These are phyloP conservation scores for Neuroscelio doddi DNA, from an alignment of 2,888 invertebrate genomes.

Conservation along the genomic window DNA sequence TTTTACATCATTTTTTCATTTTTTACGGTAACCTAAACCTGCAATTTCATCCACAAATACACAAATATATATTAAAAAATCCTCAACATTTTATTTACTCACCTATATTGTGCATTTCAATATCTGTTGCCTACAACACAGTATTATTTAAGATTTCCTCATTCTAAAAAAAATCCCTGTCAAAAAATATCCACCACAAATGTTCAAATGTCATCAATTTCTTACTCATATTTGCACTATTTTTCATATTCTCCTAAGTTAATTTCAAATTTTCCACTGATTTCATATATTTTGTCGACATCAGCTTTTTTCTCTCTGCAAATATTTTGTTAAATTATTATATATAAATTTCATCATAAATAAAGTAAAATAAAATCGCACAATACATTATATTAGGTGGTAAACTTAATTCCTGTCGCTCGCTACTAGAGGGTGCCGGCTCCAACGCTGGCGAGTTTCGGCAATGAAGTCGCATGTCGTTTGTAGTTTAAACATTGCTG, in stretches of 20 bases:
- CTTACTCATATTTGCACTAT: constrained; percentile 56
- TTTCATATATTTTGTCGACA: constrained; percentile 56
- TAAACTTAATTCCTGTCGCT: no score
- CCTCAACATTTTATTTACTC: constrained; percentile 17
- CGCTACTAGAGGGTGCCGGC: no score
- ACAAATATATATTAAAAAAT: constrained; percentile 12
- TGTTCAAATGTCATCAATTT: background rate
- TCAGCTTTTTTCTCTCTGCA: constrained; percentile 62
- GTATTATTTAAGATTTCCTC: constrained; percentile 39
- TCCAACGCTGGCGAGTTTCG: no score
- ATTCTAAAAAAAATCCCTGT: constrained; percentile 7
- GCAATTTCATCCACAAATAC: no score
- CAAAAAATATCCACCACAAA: background rate
- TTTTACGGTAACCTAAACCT: no score
- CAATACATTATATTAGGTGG: no score
- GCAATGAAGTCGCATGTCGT: no score
- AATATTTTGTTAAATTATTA: constrained; percentile 27
- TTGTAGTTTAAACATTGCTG: no score
- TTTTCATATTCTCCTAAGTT: constrained; percentile 61
- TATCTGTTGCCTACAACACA: constrained; percentile 49
- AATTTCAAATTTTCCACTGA: constrained; percentile 56
- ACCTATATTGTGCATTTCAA: constrained; percentile 55
- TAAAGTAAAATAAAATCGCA: no score
- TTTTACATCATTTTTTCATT: no score
- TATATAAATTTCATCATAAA: no score